Conservation (phyloP, 1,140 invertebrate genomes). For the Nixonia krombeini region DNA sequence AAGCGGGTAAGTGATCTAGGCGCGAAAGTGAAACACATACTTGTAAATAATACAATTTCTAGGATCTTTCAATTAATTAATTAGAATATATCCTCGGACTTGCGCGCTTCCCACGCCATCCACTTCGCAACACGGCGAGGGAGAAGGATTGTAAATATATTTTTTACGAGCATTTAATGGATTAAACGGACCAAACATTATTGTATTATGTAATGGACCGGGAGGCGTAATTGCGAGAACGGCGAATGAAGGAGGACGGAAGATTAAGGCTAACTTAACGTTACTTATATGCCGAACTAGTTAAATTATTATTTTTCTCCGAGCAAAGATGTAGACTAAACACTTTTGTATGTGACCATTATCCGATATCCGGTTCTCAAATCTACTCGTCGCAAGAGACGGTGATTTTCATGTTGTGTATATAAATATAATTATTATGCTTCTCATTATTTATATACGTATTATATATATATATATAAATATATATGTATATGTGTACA, state of each 20-base stretch:
- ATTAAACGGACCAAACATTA: slow-evolving; percentile 33
- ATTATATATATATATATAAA: slow-evolving; percentile 30
- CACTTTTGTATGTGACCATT: slow-evolving; percentile 21
- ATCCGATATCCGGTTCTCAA: slow-evolving; percentile 24
- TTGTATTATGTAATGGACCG: slow-evolving; percentile 6
- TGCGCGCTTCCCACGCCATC: slow-evolving; percentile 14
- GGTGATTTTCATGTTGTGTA: slow-evolving; percentile 51
- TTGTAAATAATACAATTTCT: slow-evolving; percentile 34
- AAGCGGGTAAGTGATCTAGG: slow-evolving; percentile 13
- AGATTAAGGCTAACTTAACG: too few species aligned
- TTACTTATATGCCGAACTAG: slow-evolving; percentile 2
- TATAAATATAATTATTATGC: slow-evolving; percentile 50
- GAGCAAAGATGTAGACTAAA: slow-evolving; percentile 6
- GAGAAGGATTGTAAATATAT: slow-evolving; percentile 38
- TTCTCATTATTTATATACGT: slow-evolving; percentile 59
- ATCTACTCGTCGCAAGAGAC: slow-evolving; percentile 24
- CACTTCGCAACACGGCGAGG: slow-evolving; percentile 4
- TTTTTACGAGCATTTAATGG: slow-evolving; percentile 31
- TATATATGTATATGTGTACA: slow-evolving; percentile 38
- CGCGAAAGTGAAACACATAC: slow-evolving; percentile 10
- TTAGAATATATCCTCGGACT: slow-evolving; percentile 1
- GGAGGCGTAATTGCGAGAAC: not conserved
- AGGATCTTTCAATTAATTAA: slow-evolving; percentile 7
- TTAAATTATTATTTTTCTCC: slow-evolving; percentile 36
- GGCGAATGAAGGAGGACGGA: slow-evolving; percentile 11